phyloP scores from a whole-genome alignment of 2,888 invertebrate species.

The Sarcophaga variegata region DNA sequence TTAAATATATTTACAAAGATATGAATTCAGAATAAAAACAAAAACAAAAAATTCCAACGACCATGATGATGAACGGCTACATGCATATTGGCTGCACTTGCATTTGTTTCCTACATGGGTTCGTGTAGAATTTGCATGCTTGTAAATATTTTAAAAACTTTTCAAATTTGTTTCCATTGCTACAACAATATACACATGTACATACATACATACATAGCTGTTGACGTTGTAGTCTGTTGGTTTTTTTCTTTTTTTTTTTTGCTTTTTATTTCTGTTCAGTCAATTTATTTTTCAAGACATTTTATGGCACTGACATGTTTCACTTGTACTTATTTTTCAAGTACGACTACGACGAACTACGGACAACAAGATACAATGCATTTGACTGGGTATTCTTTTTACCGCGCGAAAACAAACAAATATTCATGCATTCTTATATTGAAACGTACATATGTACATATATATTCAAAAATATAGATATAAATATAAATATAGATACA shows the following conservation, averaged over 20 bases:
- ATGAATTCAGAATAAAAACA: neutral
- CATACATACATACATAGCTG: too few species aligned
- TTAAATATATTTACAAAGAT: conserved; percentile 41
- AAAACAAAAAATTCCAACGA: neutral
- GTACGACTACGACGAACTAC: conserved; percentile 35
- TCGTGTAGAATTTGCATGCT: conserved; percentile 57
- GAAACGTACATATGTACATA: neutral
- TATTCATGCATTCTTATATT: neutral
- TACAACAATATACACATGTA: neutral
- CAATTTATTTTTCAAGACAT: conserved; percentile 56
- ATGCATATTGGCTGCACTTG: conserved; percentile 39
- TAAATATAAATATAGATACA: neutral
- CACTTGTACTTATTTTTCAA: conserved; percentile 32
- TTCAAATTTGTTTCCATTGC: conserved; percentile 37
- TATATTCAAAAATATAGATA: neutral
- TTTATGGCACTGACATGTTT: conserved; percentile 60
- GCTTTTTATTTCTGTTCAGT: conserved; percentile 51
- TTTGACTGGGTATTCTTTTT: neutral
- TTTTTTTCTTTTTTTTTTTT: neutral
- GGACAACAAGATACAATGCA: conserved; percentile 8
- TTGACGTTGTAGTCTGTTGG: too few species aligned
- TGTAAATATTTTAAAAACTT: conserved; percentile 64
- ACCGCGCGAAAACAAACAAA: neutral
- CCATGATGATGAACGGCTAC: conserved; percentile 5
- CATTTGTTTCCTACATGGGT: conserved; percentile 14